Evolutionary conservation across 2,888 invertebrate species (phyloP).

Genomic region (Cordilura impudica): DNA sequence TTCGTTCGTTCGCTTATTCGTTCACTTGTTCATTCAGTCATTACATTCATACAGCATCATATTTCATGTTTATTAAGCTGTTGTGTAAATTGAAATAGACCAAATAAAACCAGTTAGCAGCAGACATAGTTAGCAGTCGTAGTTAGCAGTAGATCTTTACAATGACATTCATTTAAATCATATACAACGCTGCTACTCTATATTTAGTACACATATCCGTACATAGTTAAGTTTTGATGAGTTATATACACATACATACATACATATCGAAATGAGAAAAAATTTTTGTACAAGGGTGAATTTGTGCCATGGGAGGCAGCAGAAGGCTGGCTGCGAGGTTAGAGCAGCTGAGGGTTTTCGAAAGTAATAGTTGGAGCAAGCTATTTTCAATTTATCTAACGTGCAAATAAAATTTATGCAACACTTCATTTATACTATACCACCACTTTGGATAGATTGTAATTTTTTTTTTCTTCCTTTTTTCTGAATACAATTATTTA

Average conservation of each 20-base stretch:
- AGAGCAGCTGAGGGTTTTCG: background rate
- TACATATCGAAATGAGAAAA: slow-evolving; percentile 44
- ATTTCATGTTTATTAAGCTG: slow-evolving; percentile 61
- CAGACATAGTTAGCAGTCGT: slow-evolving; percentile 1
- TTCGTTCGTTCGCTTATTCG: slow-evolving; percentile 24
- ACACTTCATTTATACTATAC: slow-evolving; percentile 45
- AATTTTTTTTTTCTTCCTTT: too few species aligned
- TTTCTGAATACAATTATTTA: too few species aligned
- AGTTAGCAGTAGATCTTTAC: slow-evolving; percentile 1
- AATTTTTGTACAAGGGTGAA: background rate
- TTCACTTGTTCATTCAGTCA: slow-evolving; percentile 26
- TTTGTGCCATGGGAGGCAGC: background rate
- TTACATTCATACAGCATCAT: slow-evolving; percentile 41
- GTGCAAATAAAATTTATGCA: slow-evolving; percentile 61
- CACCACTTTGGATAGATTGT: too few species aligned
- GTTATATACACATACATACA: too few species aligned
- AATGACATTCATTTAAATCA: slow-evolving; percentile 24
- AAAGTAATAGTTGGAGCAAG: slow-evolving; percentile 26
- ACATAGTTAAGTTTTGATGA: slow-evolving; percentile 47
- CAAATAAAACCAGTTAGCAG: slow-evolving; percentile 19
- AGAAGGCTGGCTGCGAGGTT: background rate
- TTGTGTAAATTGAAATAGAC: slow-evolving; percentile 56
- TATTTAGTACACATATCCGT: too few species aligned
- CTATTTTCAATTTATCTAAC: slow-evolving; percentile 57
- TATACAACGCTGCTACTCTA: slow-evolving; percentile 13